Evolutionary conservation across 2,113 vertebrate species (phyloP), one percentile per base, ranked within the genome.

Genomic region (Pseudopodoces humilis): DNA sequence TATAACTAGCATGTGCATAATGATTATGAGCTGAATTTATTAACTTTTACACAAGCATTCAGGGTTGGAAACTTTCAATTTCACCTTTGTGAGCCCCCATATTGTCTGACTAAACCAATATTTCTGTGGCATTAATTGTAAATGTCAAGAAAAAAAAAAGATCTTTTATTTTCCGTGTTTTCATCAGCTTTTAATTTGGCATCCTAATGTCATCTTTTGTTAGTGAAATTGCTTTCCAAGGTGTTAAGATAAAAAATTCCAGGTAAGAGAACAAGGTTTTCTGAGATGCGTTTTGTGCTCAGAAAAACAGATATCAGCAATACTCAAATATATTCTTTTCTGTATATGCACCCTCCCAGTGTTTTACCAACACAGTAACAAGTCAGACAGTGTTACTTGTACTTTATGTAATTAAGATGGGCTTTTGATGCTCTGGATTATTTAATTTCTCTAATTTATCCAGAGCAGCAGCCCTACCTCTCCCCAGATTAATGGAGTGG

Each of bases 1-100:
- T 98, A 98, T 97, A 98, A 98, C 97, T 93, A 98, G 97, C 97
- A 96, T 97, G 97, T 94, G 97, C 96, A 94, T 96, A 97, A 97
- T 95, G 96, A 97, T 97, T 97, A 98, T 84, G 94, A 97, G 95
- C 97, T 97, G 97, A 97, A 98, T 98, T 98, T 98, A 98, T 98
- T 98, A 98, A 98, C 98, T 98, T 98, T 98, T 98, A 96, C 80
- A 95, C 77, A 4, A 97, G 94, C 92, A 97, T 97, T 97, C 96
- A 95, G 83, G 88, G 78, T 78, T 96, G 94, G 97, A 95, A 97
- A 96, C 96, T 98, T 97, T 92, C 94, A 97, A 71, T 98, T 97
- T 97, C 95, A 98, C 97, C 97, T 98, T 92, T 94, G 95, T 96
- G 92, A 97, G 97, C 97, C 98, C 97, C 92, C 94, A 92, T 76